Percentiles rank a stretch among this genome's conserved stretches.
Evolutionary conservation across 2,113 vertebrate species (phyloP).

Genomic region (Phalacrocorax aristotelis): DNA sequence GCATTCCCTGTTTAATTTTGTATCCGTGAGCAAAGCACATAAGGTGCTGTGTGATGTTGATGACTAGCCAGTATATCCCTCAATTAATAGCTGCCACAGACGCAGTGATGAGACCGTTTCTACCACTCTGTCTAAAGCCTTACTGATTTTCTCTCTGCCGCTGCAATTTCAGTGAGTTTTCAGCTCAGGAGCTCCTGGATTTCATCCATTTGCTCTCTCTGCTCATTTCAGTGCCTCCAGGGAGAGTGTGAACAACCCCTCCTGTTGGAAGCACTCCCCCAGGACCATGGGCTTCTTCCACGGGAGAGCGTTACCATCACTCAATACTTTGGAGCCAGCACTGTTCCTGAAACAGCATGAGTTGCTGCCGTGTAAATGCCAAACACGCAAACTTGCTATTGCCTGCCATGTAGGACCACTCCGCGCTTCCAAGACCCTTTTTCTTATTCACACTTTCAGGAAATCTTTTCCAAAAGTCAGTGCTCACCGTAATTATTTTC

Average conservation of each 20-base stretch:
- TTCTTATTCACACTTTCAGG: neutral
- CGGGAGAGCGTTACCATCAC: neutral
- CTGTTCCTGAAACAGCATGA: neutral
- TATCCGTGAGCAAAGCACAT: neutral
- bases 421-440: neutral
- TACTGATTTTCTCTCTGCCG: neutral
- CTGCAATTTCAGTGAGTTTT: neutral
- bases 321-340: fast-evolving
- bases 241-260: neutral
- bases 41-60: neutral
- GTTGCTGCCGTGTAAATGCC: neutral
- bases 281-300: neutral
- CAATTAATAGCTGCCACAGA: neutral
- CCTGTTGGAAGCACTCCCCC: fast-evolving
- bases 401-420: neutral
- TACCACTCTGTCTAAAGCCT: neutral
- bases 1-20: neutral
- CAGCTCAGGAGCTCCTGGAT: neutral
- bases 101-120: neutral
- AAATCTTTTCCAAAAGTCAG: neutral
- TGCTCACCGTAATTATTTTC: neutral
- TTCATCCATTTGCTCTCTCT: neutral
- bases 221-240: neutral
- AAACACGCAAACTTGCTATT: neutral
- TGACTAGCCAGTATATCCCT: neutral